Conservation (phyloP, 2,888 invertebrate genomes). For the Heteromurus nitidus region DNA sequence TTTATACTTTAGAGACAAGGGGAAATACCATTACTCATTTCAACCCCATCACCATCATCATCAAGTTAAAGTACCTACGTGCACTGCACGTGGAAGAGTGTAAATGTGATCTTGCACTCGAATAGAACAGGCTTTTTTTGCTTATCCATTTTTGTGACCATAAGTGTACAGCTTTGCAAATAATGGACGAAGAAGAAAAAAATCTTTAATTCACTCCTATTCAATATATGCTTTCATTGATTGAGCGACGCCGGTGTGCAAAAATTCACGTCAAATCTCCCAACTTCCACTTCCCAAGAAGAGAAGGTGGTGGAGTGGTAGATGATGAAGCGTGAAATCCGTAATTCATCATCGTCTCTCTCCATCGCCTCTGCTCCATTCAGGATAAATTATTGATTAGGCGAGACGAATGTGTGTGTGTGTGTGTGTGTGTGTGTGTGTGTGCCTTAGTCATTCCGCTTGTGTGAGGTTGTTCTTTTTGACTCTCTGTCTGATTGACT, state of each 20-base stretch:
- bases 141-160: not conserved
- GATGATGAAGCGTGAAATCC: constrained; percentile 58
- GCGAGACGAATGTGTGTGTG: constrained; percentile 13
- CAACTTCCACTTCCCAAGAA: constrained; percentile 39
- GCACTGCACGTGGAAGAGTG: no score
- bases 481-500: constrained; percentile 4
- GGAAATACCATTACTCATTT: no score
- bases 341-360: constrained; percentile 52
- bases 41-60: not conserved
- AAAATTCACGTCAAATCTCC: not conserved
- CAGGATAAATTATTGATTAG: constrained; percentile 55
- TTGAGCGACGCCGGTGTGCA: not conserved
- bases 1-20: no score
- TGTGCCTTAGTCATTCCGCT: not conserved
- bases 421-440: no score
- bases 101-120: no score
- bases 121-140: not conserved
- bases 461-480: constrained; percentile 4
- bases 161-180: not conserved
- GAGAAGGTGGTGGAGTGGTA: not conserved
- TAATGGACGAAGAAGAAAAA: not conserved
- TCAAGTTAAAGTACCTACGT: not conserved
- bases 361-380: constrained; percentile 28
- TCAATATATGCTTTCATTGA: constrained; percentile 46
- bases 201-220: constrained; percentile 45